phyloP scores from a whole-genome alignment of 2,113 vertebrate species.

The Formicarius rufipectus region DNA sequence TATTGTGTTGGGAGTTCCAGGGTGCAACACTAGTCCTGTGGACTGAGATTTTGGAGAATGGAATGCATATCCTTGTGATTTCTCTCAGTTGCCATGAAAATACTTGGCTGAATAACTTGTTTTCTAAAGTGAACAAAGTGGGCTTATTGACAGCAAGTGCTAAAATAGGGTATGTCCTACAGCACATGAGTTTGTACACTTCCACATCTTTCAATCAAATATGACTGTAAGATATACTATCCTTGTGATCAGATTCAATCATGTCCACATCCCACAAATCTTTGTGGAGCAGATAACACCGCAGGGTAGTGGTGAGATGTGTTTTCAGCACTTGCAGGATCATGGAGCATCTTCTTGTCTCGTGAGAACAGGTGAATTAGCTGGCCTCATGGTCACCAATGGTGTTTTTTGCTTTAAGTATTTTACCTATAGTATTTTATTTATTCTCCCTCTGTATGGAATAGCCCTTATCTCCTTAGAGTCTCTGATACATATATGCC shows the following conservation, averaged over 20 bases:
- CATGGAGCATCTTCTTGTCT: rapidly evolving
- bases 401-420: not conserved
- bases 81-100: not conserved
- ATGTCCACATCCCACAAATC: not conserved
- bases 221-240: not conserved
- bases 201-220: not conserved
- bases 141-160: not conserved
- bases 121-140: not conserved
- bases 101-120: not conserved
- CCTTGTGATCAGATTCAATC: not conserved
- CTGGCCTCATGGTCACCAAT: not conserved
- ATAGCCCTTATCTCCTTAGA: not conserved
- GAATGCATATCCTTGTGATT: not conserved
- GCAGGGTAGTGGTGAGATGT: too few species aligned
- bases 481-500: rapidly evolving
- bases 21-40: not conserved
- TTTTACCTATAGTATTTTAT: not conserved
- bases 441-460: not conserved
- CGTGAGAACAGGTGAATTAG: not conserved
- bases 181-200: not conserved
- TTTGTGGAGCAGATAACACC: not conserved
- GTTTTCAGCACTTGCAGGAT: not conserved
- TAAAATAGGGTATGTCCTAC: not conserved
- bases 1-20: not conserved
- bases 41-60: not conserved